Conservation (phyloP, 2,113 vertebrate genomes). For the human (Homo sapiens) region GRCh38 chr20:61061501-61062000, state of each 20-base stretch:
- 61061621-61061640: background rate
- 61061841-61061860: too few relatives aligned
- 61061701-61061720: background rate
- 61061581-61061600: rapidly evolving
- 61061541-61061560: background rate
- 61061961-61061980: rapidly evolving
- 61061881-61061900: rapidly evolving
- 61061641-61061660: background rate
- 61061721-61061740: too few relatives aligned
- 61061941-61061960: background rate
- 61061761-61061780: background rate
- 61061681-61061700: background rate
- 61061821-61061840: background rate
- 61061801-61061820: background rate
- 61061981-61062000: rapidly evolving
- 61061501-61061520: background rate
- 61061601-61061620: background rate
- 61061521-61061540: background rate
- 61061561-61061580: background rate
- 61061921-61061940: background rate
- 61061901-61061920: background rate
- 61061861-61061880: rapidly evolving
- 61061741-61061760: background rate
- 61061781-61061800: too few relatives aligned
- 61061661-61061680: background rate